A percentile compares a stretch with the other conserved stretches of the same genome.
phyloP scores from a whole-genome alignment of 2,797 vertebrate species.

The Coreius guichenoti region DNA sequence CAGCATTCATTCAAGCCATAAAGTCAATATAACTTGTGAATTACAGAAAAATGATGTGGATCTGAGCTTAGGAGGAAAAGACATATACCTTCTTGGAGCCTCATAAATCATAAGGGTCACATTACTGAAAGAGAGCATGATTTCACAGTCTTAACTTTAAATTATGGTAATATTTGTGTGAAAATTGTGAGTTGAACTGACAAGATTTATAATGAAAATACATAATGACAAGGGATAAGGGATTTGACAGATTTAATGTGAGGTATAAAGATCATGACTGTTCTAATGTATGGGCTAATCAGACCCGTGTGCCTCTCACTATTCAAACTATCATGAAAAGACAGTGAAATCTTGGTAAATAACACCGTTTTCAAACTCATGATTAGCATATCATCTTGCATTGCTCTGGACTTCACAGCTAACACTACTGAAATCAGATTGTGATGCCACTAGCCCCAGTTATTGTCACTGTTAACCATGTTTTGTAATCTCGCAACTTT shows the following conservation, averaged over 20 bases:
- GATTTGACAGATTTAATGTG: not conserved
- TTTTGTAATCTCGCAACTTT: too few relatives aligned
- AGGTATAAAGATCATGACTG: not conserved
- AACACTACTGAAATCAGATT: too few relatives aligned
- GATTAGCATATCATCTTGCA: too few relatives aligned
- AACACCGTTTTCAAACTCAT: too few relatives aligned
- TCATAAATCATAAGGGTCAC: too few relatives aligned
- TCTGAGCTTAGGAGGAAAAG: not conserved
- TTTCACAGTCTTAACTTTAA: not conserved
- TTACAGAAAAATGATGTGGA: not conserved
- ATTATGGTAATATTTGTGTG: not conserved
- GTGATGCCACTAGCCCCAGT: too few relatives aligned
- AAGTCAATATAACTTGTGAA: constrained; percentile 35
- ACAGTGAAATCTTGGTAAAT: not conserved
- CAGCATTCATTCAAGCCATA: constrained; percentile 7
- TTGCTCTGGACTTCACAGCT: too few relatives aligned
- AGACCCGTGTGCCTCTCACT: not conserved
- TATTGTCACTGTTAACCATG: too few relatives aligned
- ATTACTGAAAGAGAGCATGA: not conserved
- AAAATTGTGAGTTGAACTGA: not conserved
- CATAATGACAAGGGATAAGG: not conserved
- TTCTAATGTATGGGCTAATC: not conserved
- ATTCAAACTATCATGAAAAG: not conserved
- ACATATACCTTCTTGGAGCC: too few relatives aligned
- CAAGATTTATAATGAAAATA: not conserved